Conservation (phyloP, 2,113 vertebrate species). For the Varanus komodoensis region DNA sequence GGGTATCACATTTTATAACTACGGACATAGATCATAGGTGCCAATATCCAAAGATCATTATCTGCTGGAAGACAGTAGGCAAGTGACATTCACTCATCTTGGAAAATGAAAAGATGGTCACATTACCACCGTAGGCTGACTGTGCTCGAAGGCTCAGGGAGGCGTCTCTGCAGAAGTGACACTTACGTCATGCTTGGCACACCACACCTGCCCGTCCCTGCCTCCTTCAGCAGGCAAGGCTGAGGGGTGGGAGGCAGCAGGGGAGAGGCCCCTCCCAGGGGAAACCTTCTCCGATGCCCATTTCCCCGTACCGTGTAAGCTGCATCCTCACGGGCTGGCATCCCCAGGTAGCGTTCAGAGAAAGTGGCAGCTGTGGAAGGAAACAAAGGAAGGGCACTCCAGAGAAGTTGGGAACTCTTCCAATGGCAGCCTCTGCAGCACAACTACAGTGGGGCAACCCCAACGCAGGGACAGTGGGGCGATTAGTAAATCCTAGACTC, state of each 20-base stretch:
- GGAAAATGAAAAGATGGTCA: neutral
- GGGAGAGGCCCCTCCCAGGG: neutral
- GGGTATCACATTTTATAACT: neutral
- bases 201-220: neutral
- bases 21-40: neutral
- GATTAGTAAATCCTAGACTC: neutral
- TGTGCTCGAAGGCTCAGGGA: neutral
- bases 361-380: conserved; percentile 79
- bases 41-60: neutral
- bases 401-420: neutral
- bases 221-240: neutral
- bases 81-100: neutral
- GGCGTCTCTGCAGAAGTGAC: neutral
- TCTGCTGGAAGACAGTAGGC: neutral
- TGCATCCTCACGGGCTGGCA: conserved; percentile 82
- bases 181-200: neutral
- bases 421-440: neutral
- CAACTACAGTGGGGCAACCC: neutral
- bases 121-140: neutral
- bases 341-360: conserved; percentile 82
- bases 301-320: conserved; percentile 75
- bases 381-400: neutral
- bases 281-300: neutral
- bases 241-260: too few species aligned
- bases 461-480: neutral